Percentiles rank a stretch among this genome's conserved stretches.
phyloP scores from a whole-genome alignment of 2,113 vertebrate genomes.

The Ammodytes dubius region DNA sequence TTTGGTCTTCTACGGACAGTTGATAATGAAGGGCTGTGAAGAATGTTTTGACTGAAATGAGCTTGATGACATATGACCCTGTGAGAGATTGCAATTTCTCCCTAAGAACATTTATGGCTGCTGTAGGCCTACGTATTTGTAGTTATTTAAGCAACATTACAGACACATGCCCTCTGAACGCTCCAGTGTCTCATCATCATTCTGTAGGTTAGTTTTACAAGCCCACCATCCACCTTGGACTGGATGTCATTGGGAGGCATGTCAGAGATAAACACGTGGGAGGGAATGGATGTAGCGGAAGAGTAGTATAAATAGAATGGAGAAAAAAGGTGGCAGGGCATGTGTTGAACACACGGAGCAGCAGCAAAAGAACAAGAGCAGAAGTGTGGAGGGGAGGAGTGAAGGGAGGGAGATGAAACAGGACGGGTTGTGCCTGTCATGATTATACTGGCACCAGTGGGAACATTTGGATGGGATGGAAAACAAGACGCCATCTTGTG shows the following conservation, averaged over 20 bases:
- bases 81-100: conserved; percentile 34
- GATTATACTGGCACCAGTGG: conserved; percentile 64
- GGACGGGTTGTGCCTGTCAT: conserved; percentile 65
- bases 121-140: conserved; percentile 14
- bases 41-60: conserved; percentile 49
- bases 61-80: conserved; percentile 56
- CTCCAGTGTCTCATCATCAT: conserved; percentile 33
- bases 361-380: conserved; percentile 40
- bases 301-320: not conserved
- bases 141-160: conserved; percentile 3
- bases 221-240: conserved; percentile 10
- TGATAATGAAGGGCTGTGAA: conserved; percentile 47
- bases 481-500: conserved; percentile 74
- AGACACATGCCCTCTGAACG: conserved; percentile 12
- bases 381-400: conserved; percentile 4
- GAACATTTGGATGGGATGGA: conserved; percentile 70
- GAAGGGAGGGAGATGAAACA: conserved; percentile 65
- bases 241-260: not conserved
- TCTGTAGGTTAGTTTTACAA: not conserved
- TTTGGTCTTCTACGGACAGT: conserved; percentile 22
- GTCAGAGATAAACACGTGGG: not conserved
- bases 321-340: conserved; percentile 26
- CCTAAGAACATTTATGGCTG: not conserved
- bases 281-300: not conserved
- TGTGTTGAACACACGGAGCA: conserved; percentile 52